phyloP scores from a whole-genome alignment of 2,888 invertebrate species.

The Harpalus rubripes region DNA sequence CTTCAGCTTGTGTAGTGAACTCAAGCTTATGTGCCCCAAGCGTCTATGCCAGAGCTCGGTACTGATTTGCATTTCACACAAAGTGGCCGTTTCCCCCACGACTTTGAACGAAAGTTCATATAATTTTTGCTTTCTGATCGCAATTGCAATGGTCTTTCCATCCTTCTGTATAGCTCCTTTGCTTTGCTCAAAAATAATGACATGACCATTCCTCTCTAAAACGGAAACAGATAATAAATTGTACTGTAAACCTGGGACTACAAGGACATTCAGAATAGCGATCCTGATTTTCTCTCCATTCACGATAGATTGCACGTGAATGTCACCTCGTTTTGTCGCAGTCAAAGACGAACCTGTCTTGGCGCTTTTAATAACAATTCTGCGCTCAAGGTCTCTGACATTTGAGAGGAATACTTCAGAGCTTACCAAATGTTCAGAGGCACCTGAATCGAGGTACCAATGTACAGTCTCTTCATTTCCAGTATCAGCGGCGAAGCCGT shows the following conservation, averaged over 20 bases:
- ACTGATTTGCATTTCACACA: background rate
- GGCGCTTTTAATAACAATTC: slow-evolving; percentile 72
- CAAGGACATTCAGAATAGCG: slow-evolving; percentile 67
- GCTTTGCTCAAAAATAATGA: background rate
- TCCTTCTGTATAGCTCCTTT: slow-evolving; percentile 1
- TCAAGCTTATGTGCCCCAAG: too few relatives aligned
- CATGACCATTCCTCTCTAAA: slow-evolving; percentile 68
- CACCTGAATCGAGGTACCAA: slow-evolving; percentile 71
- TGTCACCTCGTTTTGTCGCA: slow-evolving; percentile 71
- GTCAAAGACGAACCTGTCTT: slow-evolving; percentile 71
- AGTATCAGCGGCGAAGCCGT: background rate
- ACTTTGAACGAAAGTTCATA: slow-evolving; percentile 66
- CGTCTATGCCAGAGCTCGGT: slow-evolving; percentile 65
- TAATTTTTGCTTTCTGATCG: slow-evolving; percentile 65
- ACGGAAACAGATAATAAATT: slow-evolving; percentile 70
- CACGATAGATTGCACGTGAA: background rate
- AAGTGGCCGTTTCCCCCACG: background rate
- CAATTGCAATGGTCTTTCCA: slow-evolving; percentile 65
- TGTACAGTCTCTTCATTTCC: slow-evolving; percentile 46
- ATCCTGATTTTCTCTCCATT: slow-evolving; percentile 17
- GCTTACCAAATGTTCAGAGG: too few relatives aligned
- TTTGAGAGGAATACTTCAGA: slow-evolving; percentile 55
- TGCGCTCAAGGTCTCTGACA: slow-evolving; percentile 67
- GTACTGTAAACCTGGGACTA: slow-evolving; percentile 67
- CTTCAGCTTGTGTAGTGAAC: too few relatives aligned